These are phyloP conservation scores for Drosophila tanythrix DNA, from an alignment of 2,888 invertebrate genomes.

Conservation along the genomic window DNA sequence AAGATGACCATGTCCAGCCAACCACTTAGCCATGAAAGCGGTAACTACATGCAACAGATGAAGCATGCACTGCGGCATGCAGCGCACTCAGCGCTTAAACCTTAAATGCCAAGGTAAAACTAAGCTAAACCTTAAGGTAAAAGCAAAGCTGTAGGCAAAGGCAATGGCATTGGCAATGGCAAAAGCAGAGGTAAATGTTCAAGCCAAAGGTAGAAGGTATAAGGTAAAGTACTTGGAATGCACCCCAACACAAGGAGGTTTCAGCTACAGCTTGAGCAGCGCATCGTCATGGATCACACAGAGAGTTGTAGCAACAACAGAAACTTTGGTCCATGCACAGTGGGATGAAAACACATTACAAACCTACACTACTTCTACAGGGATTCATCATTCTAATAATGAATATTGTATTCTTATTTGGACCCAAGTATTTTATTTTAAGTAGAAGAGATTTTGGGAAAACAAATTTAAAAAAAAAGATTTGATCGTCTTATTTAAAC, in stretches of 20 bases:
- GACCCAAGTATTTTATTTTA: background rate
- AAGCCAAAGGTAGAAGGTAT: constrained; percentile 35
- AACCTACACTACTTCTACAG: background rate
- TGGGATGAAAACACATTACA: background rate
- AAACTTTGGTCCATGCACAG: constrained; percentile 40
- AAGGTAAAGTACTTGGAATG: constrained; percentile 74
- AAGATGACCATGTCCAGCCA: constrained; percentile 78
- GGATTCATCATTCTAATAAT: background rate
- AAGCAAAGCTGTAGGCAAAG: constrained; percentile 34
- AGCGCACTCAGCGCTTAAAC: constrained; percentile 60
- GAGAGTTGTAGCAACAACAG: constrained; percentile 42
- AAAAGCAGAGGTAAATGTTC: constrained; percentile 36
- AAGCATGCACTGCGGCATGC: constrained; percentile 79
- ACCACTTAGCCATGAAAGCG: constrained; percentile 81
- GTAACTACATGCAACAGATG: constrained; percentile 81
- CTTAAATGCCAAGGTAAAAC: constrained; percentile 63
- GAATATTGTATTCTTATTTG: background rate
- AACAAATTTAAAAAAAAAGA: background rate
- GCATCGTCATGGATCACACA: constrained; percentile 76
- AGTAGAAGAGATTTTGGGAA: background rate
- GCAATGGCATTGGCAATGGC: constrained; percentile 36
- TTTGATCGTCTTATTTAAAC: background rate
- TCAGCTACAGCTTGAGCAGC: constrained; percentile 45
- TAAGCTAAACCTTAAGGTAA: constrained; percentile 57
- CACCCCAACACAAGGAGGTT: constrained; percentile 52